These are phyloP conservation scores for Erebia ligea DNA, from an alignment of 2,888 invertebrate genomes.

Conservation along the genomic window DNA sequence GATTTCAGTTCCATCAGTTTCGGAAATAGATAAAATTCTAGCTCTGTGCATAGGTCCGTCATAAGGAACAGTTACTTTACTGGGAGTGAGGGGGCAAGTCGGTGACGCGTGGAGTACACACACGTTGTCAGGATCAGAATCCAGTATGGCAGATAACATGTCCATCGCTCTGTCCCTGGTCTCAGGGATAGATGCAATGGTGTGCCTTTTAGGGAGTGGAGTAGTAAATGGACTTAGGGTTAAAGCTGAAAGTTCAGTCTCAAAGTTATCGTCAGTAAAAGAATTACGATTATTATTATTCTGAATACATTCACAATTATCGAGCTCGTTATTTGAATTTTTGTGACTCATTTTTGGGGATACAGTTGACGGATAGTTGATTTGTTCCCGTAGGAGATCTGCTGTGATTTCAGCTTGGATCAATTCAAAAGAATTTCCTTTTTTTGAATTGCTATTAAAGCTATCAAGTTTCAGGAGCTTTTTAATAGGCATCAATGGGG, in stretches of 20 bases:
- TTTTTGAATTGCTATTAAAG: constrained; percentile 71
- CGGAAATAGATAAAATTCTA: constrained; percentile 85
- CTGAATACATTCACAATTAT: constrained; percentile 60
- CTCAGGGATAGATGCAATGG: constrained; percentile 69
- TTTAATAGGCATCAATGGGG: constrained; percentile 86
- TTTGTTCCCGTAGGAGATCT: constrained; percentile 86
- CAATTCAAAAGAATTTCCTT: constrained; percentile 79
- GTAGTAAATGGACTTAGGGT: constrained; percentile 74
- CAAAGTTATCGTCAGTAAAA: constrained; percentile 63
- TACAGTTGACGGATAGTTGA: constrained; percentile 87
- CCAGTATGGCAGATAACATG: constrained; percentile 74
- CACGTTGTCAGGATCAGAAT: constrained; percentile 74
- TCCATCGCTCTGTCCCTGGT: constrained; percentile 69
- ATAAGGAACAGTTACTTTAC: constrained; percentile 85
- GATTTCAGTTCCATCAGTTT: constrained; percentile 88
- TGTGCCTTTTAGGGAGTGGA: constrained; percentile 71
- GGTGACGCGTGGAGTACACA: constrained; percentile 73
- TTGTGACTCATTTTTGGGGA: constrained; percentile 80
- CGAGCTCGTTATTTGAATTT: constrained; percentile 58
- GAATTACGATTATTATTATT: constrained; percentile 51
- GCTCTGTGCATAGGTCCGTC: constrained; percentile 85
- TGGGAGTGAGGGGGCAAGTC: constrained; percentile 77
- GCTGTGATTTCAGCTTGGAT: constrained; percentile 85
- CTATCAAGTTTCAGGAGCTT: constrained; percentile 82
- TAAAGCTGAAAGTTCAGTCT: constrained; percentile 67